Evolutionary conservation across 2,888 invertebrate species (phyloP), one percentile per base, ranked within the genome.

Genomic region (Heterodera filipjevi): DNA sequence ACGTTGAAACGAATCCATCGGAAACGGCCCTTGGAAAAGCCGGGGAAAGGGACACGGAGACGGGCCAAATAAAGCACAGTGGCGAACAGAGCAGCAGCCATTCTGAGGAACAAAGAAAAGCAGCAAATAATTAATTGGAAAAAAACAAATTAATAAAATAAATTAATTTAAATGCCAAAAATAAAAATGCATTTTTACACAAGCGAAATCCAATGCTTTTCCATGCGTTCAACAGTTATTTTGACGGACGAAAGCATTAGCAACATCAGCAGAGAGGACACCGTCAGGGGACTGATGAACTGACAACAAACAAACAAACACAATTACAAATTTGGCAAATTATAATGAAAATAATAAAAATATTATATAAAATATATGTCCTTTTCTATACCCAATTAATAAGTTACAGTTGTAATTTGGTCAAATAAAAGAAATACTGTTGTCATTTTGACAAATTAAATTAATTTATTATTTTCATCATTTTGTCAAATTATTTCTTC

Each of bases 61-160:
- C 87, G 85, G 12, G 86, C 86, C 49, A 88, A 80, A 76, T 88
- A 88, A 22, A 88, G 81, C 16, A 87, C 86, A 0, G 88, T 88
- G 1, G 85, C 84, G 77, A 88, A 87, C 19, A 88, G 80, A 8
- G 87, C 84, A 16, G 84, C 81, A 3, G 84, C 87, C 81, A 87
- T 88, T 19, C 86, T 86, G 73, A 74, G 84, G n/a, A n/a, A n/a
- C n/a, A n/a, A n/a, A n/a, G n/a, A n/a, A n/a, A n/a, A n/a, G n/a
- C n/a, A n/a, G n/a, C n/a, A n/a, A n/a, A n/a, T n/a, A n/a, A n/a
- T n/a, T n/a, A n/a, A n/a, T n/a, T n/a, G n/a, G n/a, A n/a, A n/a
- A 66, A 19, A 32, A 33, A 80, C 16, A 49, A 53, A 32, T 46
- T 46, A 22, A 12, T n/a, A n/a, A n/a, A n/a, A n/a, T n/a, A 53